Base-by-base conservation (phyloP, 2,113 vertebrate genomes). In the Zosterops lateralis region DNA sequence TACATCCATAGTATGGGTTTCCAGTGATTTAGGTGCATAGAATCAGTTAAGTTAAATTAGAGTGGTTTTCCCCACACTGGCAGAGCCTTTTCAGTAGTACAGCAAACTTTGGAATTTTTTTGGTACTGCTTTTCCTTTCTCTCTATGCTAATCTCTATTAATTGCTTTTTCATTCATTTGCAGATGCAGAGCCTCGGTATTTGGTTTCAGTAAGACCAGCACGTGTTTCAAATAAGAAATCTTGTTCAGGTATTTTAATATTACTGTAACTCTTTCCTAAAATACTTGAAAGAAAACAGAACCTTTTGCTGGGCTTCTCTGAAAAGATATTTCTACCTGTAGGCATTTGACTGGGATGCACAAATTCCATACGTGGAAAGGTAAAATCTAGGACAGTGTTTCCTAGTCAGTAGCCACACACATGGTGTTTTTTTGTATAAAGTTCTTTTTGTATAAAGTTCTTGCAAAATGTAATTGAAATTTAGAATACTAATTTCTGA, bases 101-200 rank as follows among this genome's bases (percentile, higher is more conserved):
- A 76, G n/a, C 9, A 54, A 67, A 25, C 24, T 81, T 77, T 51
- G 48, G 8, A 5, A 7, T 14, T 16, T 42, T 47, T 72, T 60
- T 22, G 7, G 5, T 42, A 29, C 15, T 56, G 7, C 5, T 61
- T 57, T 74, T 71, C 4, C 16, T 66, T 78, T 34, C 20, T 70
- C 34, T 53, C 19, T 25, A 74, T 83, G 50, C 8, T 48, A 48
- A 2, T 34, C 57, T 92, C 22, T 88, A 77, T 20, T 93, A 75
- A 95, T 79, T 72, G 8, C 21, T 54, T 32, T 40, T 58, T 76
- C 68, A 60, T 76, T 96, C 53, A 36, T 90, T 97, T 98, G 84
- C 94, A 99, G 99, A 99, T 97, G 99, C 99, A 28, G 99, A 99
- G 61, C 99, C 99, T 1, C 98, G 99, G 76, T 99, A 99, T 90